Conservation (phyloP, 1,140 invertebrate species). For the Hyposmocoma kahamanoa region DNA sequence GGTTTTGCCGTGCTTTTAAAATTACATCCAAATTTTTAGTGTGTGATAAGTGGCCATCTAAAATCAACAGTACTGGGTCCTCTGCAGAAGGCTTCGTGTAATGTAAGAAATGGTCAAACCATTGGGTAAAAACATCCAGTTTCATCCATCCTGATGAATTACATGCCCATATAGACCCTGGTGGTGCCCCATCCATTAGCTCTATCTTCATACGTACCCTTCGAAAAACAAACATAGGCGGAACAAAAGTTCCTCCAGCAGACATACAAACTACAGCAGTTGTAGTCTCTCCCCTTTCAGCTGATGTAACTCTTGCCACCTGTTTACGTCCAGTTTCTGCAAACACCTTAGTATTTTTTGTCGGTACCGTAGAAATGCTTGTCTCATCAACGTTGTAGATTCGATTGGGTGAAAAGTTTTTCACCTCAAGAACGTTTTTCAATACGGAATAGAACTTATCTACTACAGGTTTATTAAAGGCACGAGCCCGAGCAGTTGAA, state of each 20-base stretch:
- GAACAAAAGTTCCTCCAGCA: slow-evolving; percentile 43
- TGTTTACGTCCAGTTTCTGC: slow-evolving; percentile 33
- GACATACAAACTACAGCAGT: slow-evolving; percentile 50
- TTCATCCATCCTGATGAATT: slow-evolving; percentile 43
- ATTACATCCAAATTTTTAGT: slow-evolving; percentile 29
- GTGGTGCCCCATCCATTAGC: slow-evolving; percentile 35
- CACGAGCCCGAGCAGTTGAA: slow-evolving; percentile 28
- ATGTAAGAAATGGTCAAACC: slow-evolving; percentile 48
- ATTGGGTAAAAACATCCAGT: slow-evolving; percentile 35
- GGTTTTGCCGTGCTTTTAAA: slow-evolving; percentile 29
- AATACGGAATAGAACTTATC: slow-evolving; percentile 28
- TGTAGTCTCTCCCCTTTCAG: slow-evolving; percentile 41
- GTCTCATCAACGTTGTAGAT: slow-evolving; percentile 45
- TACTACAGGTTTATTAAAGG: slow-evolving; percentile 37
- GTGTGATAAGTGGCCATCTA: slow-evolving; percentile 17
- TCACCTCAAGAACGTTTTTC: too few species aligned
- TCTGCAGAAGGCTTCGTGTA: slow-evolving; percentile 17
- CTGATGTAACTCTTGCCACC: slow-evolving; percentile 35
- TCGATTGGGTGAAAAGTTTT: slow-evolving; percentile 12
- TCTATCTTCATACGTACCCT: slow-evolving; percentile 27
- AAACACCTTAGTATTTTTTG: slow-evolving; percentile 30
- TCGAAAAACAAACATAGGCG: slow-evolving; percentile 45
- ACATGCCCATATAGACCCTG: slow-evolving; percentile 32
- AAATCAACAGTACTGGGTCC: slow-evolving; percentile 18
- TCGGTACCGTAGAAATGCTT: slow-evolving; percentile 28